Base-by-base conservation (phyloP, 2,113 vertebrate genomes). In the Thalassarche chlororhynchos region DNA sequence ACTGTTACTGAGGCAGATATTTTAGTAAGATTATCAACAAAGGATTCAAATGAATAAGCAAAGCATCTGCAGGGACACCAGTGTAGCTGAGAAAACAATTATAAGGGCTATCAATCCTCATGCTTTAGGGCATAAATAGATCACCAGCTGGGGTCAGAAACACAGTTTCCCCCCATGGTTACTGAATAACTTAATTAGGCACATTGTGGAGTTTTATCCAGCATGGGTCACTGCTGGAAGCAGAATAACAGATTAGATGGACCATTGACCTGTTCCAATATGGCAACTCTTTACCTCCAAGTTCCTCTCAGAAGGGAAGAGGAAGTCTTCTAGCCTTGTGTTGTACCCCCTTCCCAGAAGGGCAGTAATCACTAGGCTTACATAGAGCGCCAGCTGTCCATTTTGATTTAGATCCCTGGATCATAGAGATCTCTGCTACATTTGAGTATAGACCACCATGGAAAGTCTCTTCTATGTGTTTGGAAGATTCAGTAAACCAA, bases 121-220 rank as follows among this genome's bases (percentile, higher is more conserved):
- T 89, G 98, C 97, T 98, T 97, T 96, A 97, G 97, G 98, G 97
- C 96, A 98, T 90, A 97, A 97, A 82, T 38, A 95, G 79, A 97
- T 97, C 92, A 98, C 95, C 97, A 98, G 92, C 97, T 98, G 97
- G 89, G 98, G 95, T 97, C 91, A 97, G 95, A 97, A 92, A 97
- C 8, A 49, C 58, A 87, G 46, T 96, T 95, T 95, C 78, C 62
- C 57, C 97, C 92, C 81, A 80, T 96, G 94, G 81, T 95, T 92
- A 92, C 87, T 76, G 76, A 95, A 96, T 92, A 92, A 81, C 85
- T 97, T 96, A 97, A 93, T 98, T 98, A 98, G 92, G 93, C 94
- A 62, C 42, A n/a, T 97, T 47, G 90, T 89, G 79, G 96, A 90
- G 66, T 86, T 90, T 87, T 76, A 51, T 96, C 85, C 74, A 71